Conservation (phyloP, 2,888 invertebrate genomes). For the Hoplodrina ambigua region DNA sequence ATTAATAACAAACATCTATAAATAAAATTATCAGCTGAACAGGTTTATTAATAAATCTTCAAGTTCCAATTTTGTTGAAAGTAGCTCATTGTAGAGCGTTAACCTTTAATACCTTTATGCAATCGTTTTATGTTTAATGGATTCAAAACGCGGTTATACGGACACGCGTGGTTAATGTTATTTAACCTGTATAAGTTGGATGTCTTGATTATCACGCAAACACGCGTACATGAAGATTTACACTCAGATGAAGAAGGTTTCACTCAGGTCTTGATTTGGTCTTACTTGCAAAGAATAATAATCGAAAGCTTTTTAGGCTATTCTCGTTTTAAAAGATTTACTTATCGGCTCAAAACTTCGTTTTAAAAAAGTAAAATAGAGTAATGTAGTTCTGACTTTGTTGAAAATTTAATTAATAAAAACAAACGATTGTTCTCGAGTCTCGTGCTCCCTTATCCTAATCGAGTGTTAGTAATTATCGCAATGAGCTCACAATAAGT, state of each 20-base stretch:
- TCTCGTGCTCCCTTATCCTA: slow-evolving; percentile 29
- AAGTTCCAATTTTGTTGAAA: slow-evolving; percentile 39
- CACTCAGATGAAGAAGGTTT: not conserved
- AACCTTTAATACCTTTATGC: slow-evolving; percentile 46
- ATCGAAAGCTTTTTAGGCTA: not conserved
- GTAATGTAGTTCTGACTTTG: not conserved
- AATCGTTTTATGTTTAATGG: slow-evolving; percentile 24
- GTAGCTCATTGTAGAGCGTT: slow-evolving; percentile 41
- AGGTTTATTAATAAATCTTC: slow-evolving; percentile 37
- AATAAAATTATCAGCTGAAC: slow-evolving; percentile 26
- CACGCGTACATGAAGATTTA: not conserved
- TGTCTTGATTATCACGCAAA: not conserved
- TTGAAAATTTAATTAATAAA: slow-evolving; percentile 18
- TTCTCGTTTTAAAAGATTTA: no score
- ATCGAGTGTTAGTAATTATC: slow-evolving; percentile 39
- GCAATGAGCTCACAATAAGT: slow-evolving; percentile 18
- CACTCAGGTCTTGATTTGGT: not conserved
- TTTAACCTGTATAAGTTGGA: not conserved
- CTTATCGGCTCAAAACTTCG: no score
- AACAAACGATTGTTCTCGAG: slow-evolving; percentile 25
- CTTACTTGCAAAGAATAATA: not conserved
- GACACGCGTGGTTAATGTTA: slow-evolving; percentile 5
- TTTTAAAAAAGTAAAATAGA: no score
- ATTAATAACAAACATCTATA: slow-evolving; percentile 15
- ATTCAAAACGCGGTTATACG: slow-evolving; percentile 20